Evolutionary conservation across 92 coral and sea anemone genomes (phyloP).

Genomic region (Zoanthus gigantus): DNA sequence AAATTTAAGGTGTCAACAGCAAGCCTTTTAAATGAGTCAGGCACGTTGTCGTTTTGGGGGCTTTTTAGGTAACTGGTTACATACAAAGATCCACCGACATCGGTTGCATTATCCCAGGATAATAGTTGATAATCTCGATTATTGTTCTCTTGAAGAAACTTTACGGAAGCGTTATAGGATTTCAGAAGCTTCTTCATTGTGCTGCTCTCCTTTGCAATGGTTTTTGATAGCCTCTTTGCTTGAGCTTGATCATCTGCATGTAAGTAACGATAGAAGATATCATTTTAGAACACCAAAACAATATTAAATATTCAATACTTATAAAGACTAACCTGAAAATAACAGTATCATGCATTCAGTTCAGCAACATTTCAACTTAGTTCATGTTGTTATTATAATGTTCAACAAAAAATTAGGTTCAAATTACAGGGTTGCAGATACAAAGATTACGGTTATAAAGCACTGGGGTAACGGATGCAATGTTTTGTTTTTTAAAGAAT

Average conservation of each 20-base stretch:
- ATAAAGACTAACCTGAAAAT: not conserved
- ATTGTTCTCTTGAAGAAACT: slow-evolving; percentile 55
- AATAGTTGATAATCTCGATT: slow-evolving; percentile 42
- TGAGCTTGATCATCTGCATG: slow-evolving; percentile 74
- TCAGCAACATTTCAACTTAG: not conserved
- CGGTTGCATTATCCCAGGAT: slow-evolving; percentile 69
- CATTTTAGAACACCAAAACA: not conserved
- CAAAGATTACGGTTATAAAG: not conserved
- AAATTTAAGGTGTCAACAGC: slow-evolving; percentile 62
- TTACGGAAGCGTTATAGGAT: slow-evolving; percentile 64
- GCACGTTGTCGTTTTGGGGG: slow-evolving; percentile 41
- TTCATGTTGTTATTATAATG: not conserved
- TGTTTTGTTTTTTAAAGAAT: not conserved
- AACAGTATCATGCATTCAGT: not conserved
- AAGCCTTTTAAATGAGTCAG: slow-evolving; percentile 56
- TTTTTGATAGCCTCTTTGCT: slow-evolving; percentile 55
- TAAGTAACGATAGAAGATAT: slow-evolving; percentile 1
- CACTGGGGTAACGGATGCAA: not conserved
- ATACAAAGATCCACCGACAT: slow-evolving; percentile 54
- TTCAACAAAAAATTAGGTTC: not conserved
- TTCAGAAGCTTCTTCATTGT: slow-evolving; percentile 54
- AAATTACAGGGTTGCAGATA: not conserved
- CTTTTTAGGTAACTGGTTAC: slow-evolving; percentile 6
- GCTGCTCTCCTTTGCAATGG: slow-evolving; percentile 63
- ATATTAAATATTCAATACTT: not conserved